These are phyloP conservation scores for Paralichthys olivaceus DNA, from an alignment of 2,113 vertebrate genomes.

Conservation along the genomic window DNA sequence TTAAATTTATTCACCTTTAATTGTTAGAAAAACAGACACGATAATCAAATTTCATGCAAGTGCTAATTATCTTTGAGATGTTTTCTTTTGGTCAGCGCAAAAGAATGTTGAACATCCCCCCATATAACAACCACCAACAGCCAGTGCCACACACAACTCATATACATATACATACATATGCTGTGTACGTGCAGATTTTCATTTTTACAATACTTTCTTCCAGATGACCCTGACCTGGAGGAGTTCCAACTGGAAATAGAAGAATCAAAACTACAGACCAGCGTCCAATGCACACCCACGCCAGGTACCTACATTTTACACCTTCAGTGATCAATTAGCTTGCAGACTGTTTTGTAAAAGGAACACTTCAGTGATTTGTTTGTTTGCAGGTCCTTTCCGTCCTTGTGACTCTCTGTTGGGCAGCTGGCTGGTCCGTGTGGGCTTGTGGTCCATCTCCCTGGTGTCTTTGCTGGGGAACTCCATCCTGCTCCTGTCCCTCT, in stretches of 20 bases:
- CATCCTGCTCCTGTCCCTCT: constrained; percentile 88
- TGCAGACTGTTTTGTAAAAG: background rate
- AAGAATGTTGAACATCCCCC: constrained; percentile 4
- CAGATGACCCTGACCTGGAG: constrained; percentile 92
- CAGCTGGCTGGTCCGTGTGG: constrained; percentile 94
- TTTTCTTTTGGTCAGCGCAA: background rate
- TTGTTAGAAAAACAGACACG: constrained; percentile 27
- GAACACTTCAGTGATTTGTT: background rate
- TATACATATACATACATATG: background rate
- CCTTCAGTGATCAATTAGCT: background rate
- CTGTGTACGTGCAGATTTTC: background rate
- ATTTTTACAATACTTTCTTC: constrained; percentile 31
- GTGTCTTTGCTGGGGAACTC: constrained; percentile 89
- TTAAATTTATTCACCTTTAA: constrained; percentile 47
- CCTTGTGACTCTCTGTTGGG: constrained; percentile 93
- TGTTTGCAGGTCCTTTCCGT: constrained; percentile 91
- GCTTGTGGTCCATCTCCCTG: constrained; percentile 89
- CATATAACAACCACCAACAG: background rate
- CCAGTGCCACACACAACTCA: background rate
- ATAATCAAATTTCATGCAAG: constrained; percentile 14
- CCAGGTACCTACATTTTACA: constrained; percentile 82
- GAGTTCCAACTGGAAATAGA: constrained; percentile 91
- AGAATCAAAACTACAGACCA: constrained; percentile 88
- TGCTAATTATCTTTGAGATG: background rate
- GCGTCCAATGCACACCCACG: constrained; percentile 90